phyloP scores from a whole-genome alignment of 35 echinoderm and acorn worm species.

The Apostichopus californicus region DNA sequence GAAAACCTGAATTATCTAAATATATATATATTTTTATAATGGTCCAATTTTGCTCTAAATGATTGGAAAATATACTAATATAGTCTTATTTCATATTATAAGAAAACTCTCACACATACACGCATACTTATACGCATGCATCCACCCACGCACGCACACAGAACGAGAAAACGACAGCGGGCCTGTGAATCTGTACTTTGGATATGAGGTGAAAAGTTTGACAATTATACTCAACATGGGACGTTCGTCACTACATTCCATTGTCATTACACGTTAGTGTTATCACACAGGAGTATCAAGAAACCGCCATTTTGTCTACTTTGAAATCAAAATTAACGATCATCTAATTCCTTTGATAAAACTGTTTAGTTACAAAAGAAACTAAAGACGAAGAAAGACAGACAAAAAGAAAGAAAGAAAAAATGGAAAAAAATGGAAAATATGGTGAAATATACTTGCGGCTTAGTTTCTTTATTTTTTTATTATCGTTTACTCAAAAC shows the following conservation, averaged over 20 bases:
- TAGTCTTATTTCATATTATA: too few relatives aligned
- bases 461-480: not conserved
- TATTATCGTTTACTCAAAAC: not conserved
- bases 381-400: not conserved
- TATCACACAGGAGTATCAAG: not conserved
- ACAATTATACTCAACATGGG: conserved; percentile 25
- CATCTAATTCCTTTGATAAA: not conserved
- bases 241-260: conserved; percentile 28
- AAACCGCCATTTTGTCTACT: conserved; percentile 25
- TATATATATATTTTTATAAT: too few relatives aligned
- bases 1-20: too few relatives aligned
- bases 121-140: too few relatives aligned
- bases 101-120: too few relatives aligned
- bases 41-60: too few relatives aligned
- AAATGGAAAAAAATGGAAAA: not conserved
- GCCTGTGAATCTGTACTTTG: too few relatives aligned
- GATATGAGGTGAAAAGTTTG: not conserved
- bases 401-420: not conserved
- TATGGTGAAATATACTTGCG: not conserved
- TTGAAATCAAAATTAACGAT: not conserved
- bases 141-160: too few relatives aligned
- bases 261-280: conserved; percentile 19
- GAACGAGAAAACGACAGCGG: too few relatives aligned
- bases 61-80: too few relatives aligned
- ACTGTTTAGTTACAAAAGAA: not conserved